Evolutionary conservation across 2,113 vertebrate genomes (phyloP).

Genomic region (Sebastes fasciatus): DNA sequence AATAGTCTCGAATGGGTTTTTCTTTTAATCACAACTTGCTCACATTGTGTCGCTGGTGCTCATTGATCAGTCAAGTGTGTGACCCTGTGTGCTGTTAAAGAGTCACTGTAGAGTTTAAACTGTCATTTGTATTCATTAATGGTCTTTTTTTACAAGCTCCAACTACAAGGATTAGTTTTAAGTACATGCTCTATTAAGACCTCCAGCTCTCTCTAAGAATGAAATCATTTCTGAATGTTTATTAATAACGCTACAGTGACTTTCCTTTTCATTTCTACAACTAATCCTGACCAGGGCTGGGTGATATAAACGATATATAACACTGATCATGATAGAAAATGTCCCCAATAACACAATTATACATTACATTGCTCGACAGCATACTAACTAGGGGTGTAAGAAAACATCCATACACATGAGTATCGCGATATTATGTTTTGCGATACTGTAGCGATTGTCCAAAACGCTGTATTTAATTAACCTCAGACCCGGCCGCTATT

Average conservation of each 20-base stretch:
- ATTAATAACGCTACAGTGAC: background rate
- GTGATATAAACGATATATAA: background rate
- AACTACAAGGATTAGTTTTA: background rate
- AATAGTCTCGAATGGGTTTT: background rate
- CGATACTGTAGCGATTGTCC: no score
- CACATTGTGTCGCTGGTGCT: background rate
- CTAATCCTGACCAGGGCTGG: background rate
- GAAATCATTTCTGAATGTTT: background rate
- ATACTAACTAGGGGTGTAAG: no score
- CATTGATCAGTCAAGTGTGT: slow-evolving; percentile 13
- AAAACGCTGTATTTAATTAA: no score
- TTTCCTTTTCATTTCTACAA: background rate
- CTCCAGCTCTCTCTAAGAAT: background rate
- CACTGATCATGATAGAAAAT: background rate
- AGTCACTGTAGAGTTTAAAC: background rate
- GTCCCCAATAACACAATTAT: background rate
- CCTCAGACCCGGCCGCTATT: no score
- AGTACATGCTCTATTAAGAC: background rate
- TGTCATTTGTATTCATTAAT: background rate
- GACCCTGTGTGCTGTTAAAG: background rate
- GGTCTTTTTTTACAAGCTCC: background rate
- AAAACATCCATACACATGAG: no score
- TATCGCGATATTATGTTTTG: no score
- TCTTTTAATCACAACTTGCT: background rate
- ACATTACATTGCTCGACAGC: background rate